Percentiles rank a stretch among this genome's conserved stretches.
Conservation (phyloP, 2,797 vertebrate genomes). For the Hippoglossus hippoglossus region DNA sequence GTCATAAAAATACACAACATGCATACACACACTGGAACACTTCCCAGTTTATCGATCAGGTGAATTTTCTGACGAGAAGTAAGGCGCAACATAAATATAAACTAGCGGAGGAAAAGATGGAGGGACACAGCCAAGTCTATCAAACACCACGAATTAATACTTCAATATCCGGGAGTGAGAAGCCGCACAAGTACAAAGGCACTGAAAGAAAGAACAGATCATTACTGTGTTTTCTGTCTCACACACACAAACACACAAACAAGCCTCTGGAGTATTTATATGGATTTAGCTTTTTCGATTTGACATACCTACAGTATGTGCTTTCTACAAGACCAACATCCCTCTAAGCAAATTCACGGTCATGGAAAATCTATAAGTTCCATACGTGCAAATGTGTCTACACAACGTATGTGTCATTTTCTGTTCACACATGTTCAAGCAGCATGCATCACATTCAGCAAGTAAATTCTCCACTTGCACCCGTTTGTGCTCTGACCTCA, state of each 20-base stretch:
- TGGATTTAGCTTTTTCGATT: neutral
- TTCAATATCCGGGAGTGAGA: neutral
- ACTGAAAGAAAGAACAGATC: constrained; percentile 4
- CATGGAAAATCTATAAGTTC: neutral
- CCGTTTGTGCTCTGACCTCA: constrained; percentile 46
- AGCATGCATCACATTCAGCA: constrained; percentile 5
- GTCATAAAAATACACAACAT: neutral
- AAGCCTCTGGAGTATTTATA: neutral
- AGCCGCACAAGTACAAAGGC: neutral
- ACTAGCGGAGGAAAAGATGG: neutral
- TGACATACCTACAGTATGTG: neutral
- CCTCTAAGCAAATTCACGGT: neutral
- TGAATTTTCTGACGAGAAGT: constrained; percentile 44
- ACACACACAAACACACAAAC: neutral
- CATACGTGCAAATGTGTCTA: neutral
- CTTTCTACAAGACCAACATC: neutral
- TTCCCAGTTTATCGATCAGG: constrained; percentile 29
- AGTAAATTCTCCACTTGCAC: constrained; percentile 16
- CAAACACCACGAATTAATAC: neutral
- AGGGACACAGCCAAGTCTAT: neutral
- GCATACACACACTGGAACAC: neutral
- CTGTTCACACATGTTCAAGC: neutral
- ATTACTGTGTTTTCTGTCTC: neutral
- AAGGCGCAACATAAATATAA: constrained; percentile 29
- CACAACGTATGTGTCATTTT: neutral